These are phyloP conservation scores for Polyodon spathula DNA, from an alignment of 2,113 vertebrate species.

Conservation along the genomic window DNA sequence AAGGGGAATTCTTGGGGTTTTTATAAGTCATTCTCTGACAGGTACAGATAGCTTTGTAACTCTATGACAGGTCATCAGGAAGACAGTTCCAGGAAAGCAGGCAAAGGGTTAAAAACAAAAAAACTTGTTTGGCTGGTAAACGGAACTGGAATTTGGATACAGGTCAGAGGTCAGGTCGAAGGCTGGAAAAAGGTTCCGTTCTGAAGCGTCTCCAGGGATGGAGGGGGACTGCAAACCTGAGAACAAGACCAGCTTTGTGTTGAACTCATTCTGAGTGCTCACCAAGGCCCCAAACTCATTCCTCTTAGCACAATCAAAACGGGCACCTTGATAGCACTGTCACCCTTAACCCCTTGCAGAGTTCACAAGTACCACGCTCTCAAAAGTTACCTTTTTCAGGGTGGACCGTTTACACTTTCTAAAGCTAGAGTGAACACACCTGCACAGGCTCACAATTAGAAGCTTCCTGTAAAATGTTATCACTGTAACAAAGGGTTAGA, in stretches of 20 bases:
- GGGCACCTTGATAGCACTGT: no score
- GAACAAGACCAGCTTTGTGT: slow-evolving; percentile 22
- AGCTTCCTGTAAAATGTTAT: no score
- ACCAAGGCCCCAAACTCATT: no score
- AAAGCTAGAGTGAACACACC: no score
- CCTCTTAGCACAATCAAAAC: no score
- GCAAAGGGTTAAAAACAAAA: not conserved
- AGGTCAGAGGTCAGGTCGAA: not conserved
- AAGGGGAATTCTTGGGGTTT: not conserved
- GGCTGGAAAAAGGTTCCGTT: not conserved
- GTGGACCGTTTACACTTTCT: no score
- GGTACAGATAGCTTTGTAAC: no score
- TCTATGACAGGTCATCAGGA: not conserved
- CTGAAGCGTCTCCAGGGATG: not conserved
- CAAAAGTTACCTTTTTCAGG: no score
- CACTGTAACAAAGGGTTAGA: no score
- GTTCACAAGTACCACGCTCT: no score
- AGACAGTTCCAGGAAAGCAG: not conserved
- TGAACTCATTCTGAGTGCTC: not conserved
- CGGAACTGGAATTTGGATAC: not conserved
- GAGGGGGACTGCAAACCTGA: not conserved
- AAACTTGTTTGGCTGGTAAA: not conserved
- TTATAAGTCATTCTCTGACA: not conserved
- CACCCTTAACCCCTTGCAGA: no score
- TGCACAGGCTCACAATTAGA: no score